Evolutionary conservation across 92 coral and sea anemone species (phyloP), one percentile per base, ranked within the genome.

Genomic region (Paragorgia papillata): DNA sequence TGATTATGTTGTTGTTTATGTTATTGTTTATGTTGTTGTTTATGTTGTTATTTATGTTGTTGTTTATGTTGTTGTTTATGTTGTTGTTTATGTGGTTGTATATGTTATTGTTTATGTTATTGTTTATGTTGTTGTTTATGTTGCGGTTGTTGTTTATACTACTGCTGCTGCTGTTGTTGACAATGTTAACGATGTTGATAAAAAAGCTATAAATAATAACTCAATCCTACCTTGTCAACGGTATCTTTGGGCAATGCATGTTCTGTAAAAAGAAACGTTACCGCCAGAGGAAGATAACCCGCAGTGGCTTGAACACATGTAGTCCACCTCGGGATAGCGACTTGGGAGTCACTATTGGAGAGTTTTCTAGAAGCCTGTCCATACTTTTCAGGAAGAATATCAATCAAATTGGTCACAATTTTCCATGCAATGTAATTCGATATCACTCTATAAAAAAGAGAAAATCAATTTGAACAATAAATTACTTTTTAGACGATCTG

Each of bases 351-450:
- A 1, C 2, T 56, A 15, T 21, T 28, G 62, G 1, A 56, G n/a
- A 28, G 7, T 56, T 56, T 56, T 9, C 51, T 53, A 64, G 53
- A 71, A 10, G 58, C 35, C 19, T 29, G 25, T 53, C 78, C 34
- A 34, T 71, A 71, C 64, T 71, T 71, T 56, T 39, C 21, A 6
- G 78, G 78, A 2, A 71, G 53, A 20, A 71, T 29, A 14, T 71
- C 51, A 9, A 19, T 54, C 62, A 71, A 53, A 14, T 25, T 33
- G 34, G 13, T 10, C 40, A 71, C 53, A n/a, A 71, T 71, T 19
- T 59, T 71, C 78, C 78, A 71, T 3, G 63, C 64, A 21, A 71
- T 39, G 22, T 53, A 71, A 71, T 71, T 30, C 2, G 78, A 53
- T 71, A 71, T 54, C 3, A 54, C 78, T 13, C 78, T 71, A 35